Evolutionary conservation across 2,888 invertebrate species (phyloP).

Genomic region (Sericinus montela): DNA sequence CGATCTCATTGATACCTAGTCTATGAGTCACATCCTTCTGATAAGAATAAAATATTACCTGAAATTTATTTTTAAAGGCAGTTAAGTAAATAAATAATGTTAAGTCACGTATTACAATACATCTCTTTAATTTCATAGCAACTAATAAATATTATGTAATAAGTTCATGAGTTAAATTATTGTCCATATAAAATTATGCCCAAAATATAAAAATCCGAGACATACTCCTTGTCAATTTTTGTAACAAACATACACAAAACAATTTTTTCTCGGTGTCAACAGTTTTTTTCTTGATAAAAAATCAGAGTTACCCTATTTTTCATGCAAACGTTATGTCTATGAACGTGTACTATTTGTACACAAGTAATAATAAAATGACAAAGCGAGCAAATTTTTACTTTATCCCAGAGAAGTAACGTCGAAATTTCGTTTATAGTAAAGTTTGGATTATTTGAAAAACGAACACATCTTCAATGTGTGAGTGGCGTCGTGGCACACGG

Average conservation of each 20-base stretch:
- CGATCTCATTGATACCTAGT: too few species aligned
- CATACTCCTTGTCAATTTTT: conserved; percentile 3
- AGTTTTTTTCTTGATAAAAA: conserved; percentile 24
- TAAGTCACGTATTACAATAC: too few species aligned
- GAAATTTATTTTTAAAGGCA: too few species aligned
- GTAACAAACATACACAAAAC: conserved; percentile 11
- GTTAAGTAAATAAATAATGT: too few species aligned
- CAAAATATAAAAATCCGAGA: conserved; percentile 1
- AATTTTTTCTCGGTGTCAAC: conserved; percentile 11
- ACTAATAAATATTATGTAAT: too few species aligned
- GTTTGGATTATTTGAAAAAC: conserved; percentile 46
- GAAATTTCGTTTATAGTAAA: conserved; percentile 17
- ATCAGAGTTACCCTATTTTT: conserved; percentile 29
- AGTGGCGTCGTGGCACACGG: conserved; percentile 36
- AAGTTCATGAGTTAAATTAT: too few species aligned
- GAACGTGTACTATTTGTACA: conserved; percentile 28
- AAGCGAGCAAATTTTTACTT: conserved; percentile 22
- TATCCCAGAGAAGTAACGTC: conserved; percentile 18
- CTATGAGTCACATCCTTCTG: too few species aligned
- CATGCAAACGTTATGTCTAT: conserved; percentile 25
- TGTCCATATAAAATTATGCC: too few species aligned
- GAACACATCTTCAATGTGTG: conserved; percentile 40
- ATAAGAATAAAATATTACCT: too few species aligned
- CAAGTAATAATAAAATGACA: conserved; percentile 37
- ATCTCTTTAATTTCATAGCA: too few species aligned